Base-by-base conservation (phyloP, 2,797 vertebrate species). In the Neostethus bicornis region DNA sequence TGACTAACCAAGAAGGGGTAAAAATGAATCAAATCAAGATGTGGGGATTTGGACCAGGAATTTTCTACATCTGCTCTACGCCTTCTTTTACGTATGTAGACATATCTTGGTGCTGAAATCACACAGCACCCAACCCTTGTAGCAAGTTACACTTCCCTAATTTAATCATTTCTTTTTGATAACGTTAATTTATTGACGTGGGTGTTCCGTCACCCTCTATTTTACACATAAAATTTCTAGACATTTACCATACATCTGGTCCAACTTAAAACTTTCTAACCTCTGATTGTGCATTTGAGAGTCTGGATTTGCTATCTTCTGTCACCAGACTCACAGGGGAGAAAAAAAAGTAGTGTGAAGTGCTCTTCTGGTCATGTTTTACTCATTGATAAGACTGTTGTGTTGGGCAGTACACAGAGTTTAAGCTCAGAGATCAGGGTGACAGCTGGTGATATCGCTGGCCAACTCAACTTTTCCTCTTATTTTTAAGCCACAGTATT, bases 21-120 rank as follows among this genome's bases (percentile, higher is more conserved):
- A 59, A 61, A 48, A 5, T 19, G 25, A 60, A 74, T 70, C 38
- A 43, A 57, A 75, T 59, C 59, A 70, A 76, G 65, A 71, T 64
- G 59, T 37, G 41, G 41, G 66, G 6, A 61, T 51, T 51, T 34
- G n/a, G 29, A 56, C 20, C 5, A 32, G 31, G 13, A 12, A 12
- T 32, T 46, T 31, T 32, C 46, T 20, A 41, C 25, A 28, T 26
- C 45, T 14, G 12, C 26, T 39, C 44, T 46, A 61, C 38, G 10
- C 48, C 21, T 60, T 59, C 13, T 64, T 47, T 55, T 49, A 39
- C 28, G 2, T 3, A 59, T 37, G 43, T 41, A 53, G 23, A 46
- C 24, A 55, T 35, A 32, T 54, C 24, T 69, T 32, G 46, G 32
- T 66, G 53, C 5, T 67, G 29, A 71, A 66, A 68, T 61, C 44